Percentiles rank a stretch among this genome's conserved stretches.
Evolutionary conservation across 2,797 vertebrate genomes (phyloP).

Genomic region (Hybognathus amarus): DNA sequence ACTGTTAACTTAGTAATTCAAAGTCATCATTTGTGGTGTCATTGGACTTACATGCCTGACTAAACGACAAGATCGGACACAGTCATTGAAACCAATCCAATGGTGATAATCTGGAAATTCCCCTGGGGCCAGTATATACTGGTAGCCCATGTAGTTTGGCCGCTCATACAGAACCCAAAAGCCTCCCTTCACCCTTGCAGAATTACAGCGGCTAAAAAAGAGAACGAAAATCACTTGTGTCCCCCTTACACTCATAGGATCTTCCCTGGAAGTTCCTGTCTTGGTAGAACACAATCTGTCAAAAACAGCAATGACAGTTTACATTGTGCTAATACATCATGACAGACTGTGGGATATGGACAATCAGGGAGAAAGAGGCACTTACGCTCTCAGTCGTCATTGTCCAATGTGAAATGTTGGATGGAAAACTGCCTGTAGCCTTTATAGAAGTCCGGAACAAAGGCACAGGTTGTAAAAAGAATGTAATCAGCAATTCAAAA

Average conservation of each 20-base stretch:
- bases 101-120: constrained; percentile 68
- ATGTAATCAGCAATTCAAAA: constrained; percentile 51
- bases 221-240: constrained; percentile 64
- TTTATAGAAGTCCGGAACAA: constrained; percentile 48
- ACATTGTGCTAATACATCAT: background rate
- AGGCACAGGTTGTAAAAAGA: constrained; percentile 32
- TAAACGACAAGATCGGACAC: constrained; percentile 67
- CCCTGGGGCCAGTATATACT: constrained; percentile 70
- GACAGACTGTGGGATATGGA: background rate
- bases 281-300: constrained; percentile 71
- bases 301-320: constrained; percentile 25
- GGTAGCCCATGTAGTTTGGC: constrained; percentile 68
- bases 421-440: constrained; percentile 18
- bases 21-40: background rate
- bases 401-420: constrained; percentile 32
- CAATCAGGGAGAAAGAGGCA: background rate
- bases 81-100: constrained; percentile 69
- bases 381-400: constrained; percentile 45
- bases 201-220: constrained; percentile 69
- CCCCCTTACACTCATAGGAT: constrained; percentile 65
- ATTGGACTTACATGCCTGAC: constrained; percentile 67
- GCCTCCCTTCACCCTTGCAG: constrained; percentile 71
- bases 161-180: constrained; percentile 73
- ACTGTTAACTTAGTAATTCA: background rate
- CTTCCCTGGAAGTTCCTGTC: constrained; percentile 69